Base-by-base conservation (phyloP, 2,888 invertebrate genomes). In the Empis livida region DNA sequence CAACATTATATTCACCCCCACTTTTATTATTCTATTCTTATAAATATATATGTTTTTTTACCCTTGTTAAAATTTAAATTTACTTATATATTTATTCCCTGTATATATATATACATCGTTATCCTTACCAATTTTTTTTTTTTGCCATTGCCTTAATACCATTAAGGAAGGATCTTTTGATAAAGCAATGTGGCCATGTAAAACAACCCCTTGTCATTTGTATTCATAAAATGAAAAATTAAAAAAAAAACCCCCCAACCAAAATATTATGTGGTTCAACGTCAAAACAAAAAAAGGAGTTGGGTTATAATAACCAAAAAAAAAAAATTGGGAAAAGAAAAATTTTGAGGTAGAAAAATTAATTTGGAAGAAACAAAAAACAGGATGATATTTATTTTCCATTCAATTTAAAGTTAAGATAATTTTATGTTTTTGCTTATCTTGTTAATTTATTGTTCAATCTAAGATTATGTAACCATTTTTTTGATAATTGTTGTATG, bases 261-360 rank as follows among this genome's bases (percentile, higher is more conserved):
- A 62, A 63, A 59, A 59, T 62, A 65, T 60, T 61, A 65, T 61
- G 65, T 64, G 66, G 63, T 65, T 64, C 62, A 58, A 54, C 63
- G 65, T 67, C 67, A 67, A 65, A 66, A 66, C 67, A 66, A 63
- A n/a, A n/a, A n/a, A 63, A 55, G 55, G 59, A 57, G 38, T 37
- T 37, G n/a, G 15, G 38, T 15, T 10, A 37, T 37, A 15, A 15
- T 10, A 15, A 10, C n/a, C 5, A n/a, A 37, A n/a, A 37, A n/a
- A n/a, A 2, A 6, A 15, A 15, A 15, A 15, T n/a, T 15, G 11
- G 38, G 6, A 15, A 37, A n/a, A 14, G 14, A 14, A 15, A 15
- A 15, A 13, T 38, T 10, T 40, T 41, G 45, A 44, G 50, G 51
- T 40, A 35, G 48, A 46, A 30, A 51, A 45, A 53, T 53, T 53